Percentiles rank a stretch among this genome's conserved stretches.
phyloP scores from a whole-genome alignment of 1,140 invertebrate species.

The Conopomorpha cramerella region DNA sequence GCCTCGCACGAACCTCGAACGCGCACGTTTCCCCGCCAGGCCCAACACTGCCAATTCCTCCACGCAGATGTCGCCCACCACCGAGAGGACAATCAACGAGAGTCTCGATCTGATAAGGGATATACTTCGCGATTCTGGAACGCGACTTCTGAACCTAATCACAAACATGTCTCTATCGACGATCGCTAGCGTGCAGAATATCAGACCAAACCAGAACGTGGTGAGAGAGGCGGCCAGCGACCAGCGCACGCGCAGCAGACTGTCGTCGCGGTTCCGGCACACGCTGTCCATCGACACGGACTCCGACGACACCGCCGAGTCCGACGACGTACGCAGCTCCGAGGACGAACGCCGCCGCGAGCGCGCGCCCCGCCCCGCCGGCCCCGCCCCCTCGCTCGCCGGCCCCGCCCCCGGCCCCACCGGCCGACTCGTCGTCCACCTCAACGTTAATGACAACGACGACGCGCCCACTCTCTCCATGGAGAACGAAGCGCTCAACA shows the following conservation, averaged over 20 bases:
- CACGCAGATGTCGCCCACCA: constrained; percentile 21
- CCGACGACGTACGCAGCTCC: no score
- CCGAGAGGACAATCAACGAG: constrained; percentile 34
- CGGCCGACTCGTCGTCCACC: constrained; percentile 29
- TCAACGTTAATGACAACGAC: constrained; percentile 12
- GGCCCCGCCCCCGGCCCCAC: constrained; percentile 9
- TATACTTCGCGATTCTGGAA: constrained; percentile 54
- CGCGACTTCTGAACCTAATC: constrained; percentile 45
- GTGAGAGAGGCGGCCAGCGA: constrained; percentile 21
- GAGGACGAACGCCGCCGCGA: constrained; percentile 44
- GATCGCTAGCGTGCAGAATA: constrained; percentile 24
- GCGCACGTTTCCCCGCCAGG: constrained; percentile 10
- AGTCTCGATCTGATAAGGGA: constrained; percentile 48
- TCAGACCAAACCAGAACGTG: constrained; percentile 11
- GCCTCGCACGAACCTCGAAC: constrained; percentile 8
- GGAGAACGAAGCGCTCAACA: constrained; percentile 5
- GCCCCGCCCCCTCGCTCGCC: background rate
- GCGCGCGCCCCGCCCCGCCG: constrained; percentile 30
- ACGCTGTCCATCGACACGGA: constrained; percentile 36
- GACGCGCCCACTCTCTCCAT: background rate
- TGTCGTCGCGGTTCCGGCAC: constrained; percentile 16
- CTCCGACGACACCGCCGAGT: constrained; percentile 41
- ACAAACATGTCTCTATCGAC: constrained; percentile 44
- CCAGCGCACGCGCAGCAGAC: constrained; percentile 11
- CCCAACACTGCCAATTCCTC: constrained; percentile 21